Percentiles rank a stretch among this genome's conserved stretches.
phyloP scores from a whole-genome alignment of 2,797 vertebrate genomes.

The Apogon talboti region DNA sequence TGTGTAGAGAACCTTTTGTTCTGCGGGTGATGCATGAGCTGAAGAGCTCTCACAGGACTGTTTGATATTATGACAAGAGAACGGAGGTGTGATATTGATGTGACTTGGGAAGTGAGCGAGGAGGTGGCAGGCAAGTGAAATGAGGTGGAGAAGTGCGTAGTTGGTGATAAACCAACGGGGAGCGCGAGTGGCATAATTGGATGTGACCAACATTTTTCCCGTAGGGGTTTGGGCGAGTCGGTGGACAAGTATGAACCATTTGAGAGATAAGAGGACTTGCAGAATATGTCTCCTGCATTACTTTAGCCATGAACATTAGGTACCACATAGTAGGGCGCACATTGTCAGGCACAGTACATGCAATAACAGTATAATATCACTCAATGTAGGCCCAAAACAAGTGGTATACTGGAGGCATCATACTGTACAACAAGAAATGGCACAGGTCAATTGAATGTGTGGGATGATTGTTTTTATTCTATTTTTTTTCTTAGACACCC shows the following conservation, averaged over 20 bases:
- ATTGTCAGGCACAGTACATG: background rate
- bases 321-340: background rate
- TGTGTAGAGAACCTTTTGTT: slow-evolving; percentile 1
- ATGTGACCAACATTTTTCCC: slow-evolving; percentile 5
- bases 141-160: slow-evolving; percentile 24
- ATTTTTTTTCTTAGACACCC: slow-evolving; percentile 16
- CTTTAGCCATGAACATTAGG: slow-evolving; percentile 9
- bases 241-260: background rate
- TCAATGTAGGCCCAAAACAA: background rate
- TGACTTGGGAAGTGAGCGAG: slow-evolving; percentile 5
- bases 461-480: slow-evolving; percentile 19
- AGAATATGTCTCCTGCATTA: slow-evolving; percentile 10
- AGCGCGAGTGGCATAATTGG: slow-evolving; percentile 13
- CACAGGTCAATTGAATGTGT: slow-evolving; percentile 18
- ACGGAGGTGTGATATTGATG: slow-evolving; percentile 8
- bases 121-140: slow-evolving; percentile 32
- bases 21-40: background rate
- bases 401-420: background rate
- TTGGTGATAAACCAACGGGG: slow-evolving; percentile 12
- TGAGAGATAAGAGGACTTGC: slow-evolving; percentile 19
- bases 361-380: slow-evolving; percentile 1
- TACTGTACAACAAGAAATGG: background rate
- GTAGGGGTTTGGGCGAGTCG: slow-evolving; percentile 5
- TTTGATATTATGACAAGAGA: slow-evolving; percentile 7
- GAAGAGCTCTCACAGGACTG: slow-evolving; percentile 12